Conservation (phyloP, 2,888 invertebrate genomes). For the Trachelus iudaicus region DNA sequence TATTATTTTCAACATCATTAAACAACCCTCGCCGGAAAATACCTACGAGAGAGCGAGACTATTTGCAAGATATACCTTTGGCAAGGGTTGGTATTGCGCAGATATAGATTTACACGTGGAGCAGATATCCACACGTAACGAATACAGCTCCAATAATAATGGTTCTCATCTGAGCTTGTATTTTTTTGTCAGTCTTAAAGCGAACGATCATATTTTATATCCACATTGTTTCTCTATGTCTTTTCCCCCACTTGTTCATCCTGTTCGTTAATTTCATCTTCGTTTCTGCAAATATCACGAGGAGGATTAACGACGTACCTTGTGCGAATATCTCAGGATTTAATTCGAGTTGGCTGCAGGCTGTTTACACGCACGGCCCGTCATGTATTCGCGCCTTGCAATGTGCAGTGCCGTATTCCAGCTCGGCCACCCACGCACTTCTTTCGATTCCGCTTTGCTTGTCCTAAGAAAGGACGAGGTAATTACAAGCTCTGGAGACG, state of each 20-base stretch:
- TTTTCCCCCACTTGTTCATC: not conserved
- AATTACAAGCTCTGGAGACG: constrained; percentile 4
- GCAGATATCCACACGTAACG: not conserved
- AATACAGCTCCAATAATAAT: not conserved
- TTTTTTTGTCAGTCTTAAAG: not conserved
- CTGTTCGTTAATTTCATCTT: not conserved
- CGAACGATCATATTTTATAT: not conserved
- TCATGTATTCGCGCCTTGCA: constrained; percentile 44
- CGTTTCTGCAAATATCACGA: not conserved
- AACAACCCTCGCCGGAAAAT: not conserved
- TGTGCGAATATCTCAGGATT: constrained; percentile 24
- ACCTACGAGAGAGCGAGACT: not conserved
- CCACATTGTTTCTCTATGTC: not conserved
- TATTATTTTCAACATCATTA: not conserved
- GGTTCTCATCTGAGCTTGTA: not conserved
- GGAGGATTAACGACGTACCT: not conserved
- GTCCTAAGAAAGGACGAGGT: not conserved
- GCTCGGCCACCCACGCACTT: constrained; percentile 38
- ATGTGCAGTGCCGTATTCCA: constrained; percentile 32
- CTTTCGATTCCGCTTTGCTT: not conserved
- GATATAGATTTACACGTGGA: not conserved
- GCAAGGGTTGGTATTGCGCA: not conserved
- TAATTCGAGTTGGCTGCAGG: constrained; percentile 42
- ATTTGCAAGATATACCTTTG: not conserved
- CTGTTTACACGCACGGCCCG: constrained; percentile 45